Percentiles rank a stretch among this genome's conserved stretches.
Evolutionary conservation across 2,888 invertebrate genomes (phyloP).

Genomic region (Sesamia inferens): DNA sequence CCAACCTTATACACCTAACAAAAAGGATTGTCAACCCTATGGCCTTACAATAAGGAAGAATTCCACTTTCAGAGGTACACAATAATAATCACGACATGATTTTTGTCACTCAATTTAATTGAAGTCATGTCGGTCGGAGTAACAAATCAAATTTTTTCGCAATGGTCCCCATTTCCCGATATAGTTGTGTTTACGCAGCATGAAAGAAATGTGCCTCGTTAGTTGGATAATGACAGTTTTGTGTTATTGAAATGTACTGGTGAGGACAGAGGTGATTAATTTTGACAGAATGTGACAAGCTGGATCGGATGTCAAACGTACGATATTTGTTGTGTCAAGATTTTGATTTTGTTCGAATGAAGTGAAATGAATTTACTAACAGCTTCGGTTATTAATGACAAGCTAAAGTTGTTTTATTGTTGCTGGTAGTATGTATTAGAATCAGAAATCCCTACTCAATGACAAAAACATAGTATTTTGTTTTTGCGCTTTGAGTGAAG

Average conservation of each 20-base stretch:
- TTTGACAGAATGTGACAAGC: conserved; percentile 38
- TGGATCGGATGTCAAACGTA: background rate
- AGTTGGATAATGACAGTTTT: conserved; percentile 84
- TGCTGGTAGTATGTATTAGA: background rate
- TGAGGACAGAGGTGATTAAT: conserved; percentile 67
- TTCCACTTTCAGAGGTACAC: conserved; percentile 38
- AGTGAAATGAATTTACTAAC: too few species aligned
- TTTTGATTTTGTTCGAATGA: background rate
- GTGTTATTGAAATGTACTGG: conserved; percentile 80
- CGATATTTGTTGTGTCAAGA: background rate
- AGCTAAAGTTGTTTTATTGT: background rate
- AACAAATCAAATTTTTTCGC: conserved; percentile 88
- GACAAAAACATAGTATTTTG: background rate
- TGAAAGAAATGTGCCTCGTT: conserved; percentile 86
- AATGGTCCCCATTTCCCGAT: conserved; percentile 78
- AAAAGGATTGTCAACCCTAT: conserved; percentile 65
- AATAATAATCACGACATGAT: conserved; percentile 69
- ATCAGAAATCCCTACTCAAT: background rate
- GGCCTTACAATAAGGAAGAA: conserved; percentile 51
- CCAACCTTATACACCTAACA: conserved; percentile 50
- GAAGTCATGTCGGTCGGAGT: conserved; percentile 79
- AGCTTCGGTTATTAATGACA: background rate
- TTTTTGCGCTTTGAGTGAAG: background rate
- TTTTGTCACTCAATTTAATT: conserved; percentile 87
- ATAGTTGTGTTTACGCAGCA: conserved; percentile 73